Base-by-base conservation (phyloP, 2,797 vertebrate genomes). In the Diglossa cyanea region DNA sequence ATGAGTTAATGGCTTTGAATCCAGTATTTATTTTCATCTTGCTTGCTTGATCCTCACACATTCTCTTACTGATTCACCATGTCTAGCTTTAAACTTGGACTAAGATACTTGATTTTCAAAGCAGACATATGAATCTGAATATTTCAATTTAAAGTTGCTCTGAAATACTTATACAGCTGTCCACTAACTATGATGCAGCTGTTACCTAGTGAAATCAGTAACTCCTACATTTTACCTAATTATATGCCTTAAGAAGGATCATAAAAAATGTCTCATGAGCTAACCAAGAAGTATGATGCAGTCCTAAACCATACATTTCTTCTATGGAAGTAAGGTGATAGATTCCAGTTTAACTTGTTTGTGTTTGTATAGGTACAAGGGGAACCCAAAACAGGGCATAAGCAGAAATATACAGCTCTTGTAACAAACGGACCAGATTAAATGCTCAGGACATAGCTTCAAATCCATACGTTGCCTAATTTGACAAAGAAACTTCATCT, bases 11-110 rank as follows among this genome's bases (percentile, higher is more conserved):
- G 5, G 26, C 30, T 67, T 72, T 79, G 40, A 78, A 39, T 67
- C 17, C 11, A 70, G 5, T 44, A 42, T 26, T 17, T 84, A 11
- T 33, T 10, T 21, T 74, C 37, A 26, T 28, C 48, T 79, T 17
- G 9, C 17, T 50, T 71, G 3, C 15, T 60, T 0, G 0, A 4
- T 44, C 17, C 21, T 65, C 45, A 44, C 45, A 72, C 25, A 33
- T 55, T 80, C 37, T 37, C 25, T 53, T 60, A 57, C 13, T 85
- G n/a, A 68, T 57, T 65, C 30, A 35, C 33, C 13, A 31, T 5
- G 5, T 24, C 42, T 37, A 10, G 28, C 16, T 35, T 54, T 55
- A 72, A 48, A 25, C 8, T 66, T 48, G 13, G 55, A 31, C 17
- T 44, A 60, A 60, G 18, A 42, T 35, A 62, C 10, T 31, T 51